Base-by-base conservation (phyloP, 2,797 vertebrate genomes). In the Poecile montanus region DNA sequence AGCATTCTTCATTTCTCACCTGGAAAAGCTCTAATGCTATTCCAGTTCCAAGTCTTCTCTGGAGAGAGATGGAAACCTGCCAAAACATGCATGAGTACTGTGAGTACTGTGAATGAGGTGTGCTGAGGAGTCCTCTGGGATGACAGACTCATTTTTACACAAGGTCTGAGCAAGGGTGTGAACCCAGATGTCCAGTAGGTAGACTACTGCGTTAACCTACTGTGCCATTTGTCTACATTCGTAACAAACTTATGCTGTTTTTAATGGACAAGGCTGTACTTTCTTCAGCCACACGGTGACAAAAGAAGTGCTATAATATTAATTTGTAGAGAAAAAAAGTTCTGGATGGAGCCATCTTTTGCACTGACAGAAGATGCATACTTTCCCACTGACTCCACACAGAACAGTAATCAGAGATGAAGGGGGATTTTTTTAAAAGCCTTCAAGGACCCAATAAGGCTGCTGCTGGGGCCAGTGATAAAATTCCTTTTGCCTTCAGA, bases 21-120 rank as follows among this genome's bases (percentile, higher is more conserved):
- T 90, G 56, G 47, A 85, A 93, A 92, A 90, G 19, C 40, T 75
- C 83, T 78, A 42, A 58, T 74, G 70, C 25, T 94, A 51, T 89
- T 90, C 38, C 77, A 79, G 34, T 60, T 54, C 56, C 88, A 78
- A 80, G 29, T 19, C 16, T 25, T 57, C 79, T 54, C 42, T 67
- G 50, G 42, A 30, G 53, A 91, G 53, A 85, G 32, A 72, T 63
- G 91, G 91, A 94, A 88, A 74, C 8, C 29, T 79, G 85, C 94
- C 94, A 95, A 93, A 88, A 56, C 36, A 76, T 3, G 22, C 77
- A 82, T 53, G 16, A 92, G 17, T 38, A 57, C 57, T 48, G 48
- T 67, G 77, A 93, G 90, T 48, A 54, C 44, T 48, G 34, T 65
- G 85, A 94, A 96, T 71, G 85, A 95, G 81, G 88, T 93, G 70